Conservation (phyloP, 2,797 vertebrate species). For the Lagothrix lagotricha region DNA sequence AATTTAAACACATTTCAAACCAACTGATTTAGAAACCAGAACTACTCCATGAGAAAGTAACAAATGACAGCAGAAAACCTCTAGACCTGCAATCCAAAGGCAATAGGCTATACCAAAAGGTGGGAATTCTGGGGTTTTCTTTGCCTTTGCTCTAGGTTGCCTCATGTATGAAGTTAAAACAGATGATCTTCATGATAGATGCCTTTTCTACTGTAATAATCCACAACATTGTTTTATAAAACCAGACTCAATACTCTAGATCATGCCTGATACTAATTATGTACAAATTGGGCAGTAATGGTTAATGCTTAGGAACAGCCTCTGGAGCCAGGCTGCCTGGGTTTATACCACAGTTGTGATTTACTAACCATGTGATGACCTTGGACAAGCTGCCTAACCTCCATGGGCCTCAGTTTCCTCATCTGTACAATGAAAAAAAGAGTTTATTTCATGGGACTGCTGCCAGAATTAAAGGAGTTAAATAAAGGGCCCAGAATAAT, state of each 20-base stretch:
- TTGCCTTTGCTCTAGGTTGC: not conserved
- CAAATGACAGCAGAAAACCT: not conserved
- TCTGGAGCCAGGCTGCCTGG: not conserved
- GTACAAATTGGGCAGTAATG: not conserved
- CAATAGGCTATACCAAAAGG: not conserved
- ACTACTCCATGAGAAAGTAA: not conserved
- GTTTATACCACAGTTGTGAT: not conserved
- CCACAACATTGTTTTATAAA: not conserved
- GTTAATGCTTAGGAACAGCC: not conserved
- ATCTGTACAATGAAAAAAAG: not conserved
- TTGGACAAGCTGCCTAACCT: not conserved
- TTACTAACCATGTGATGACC: not conserved
- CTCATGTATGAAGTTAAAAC: not conserved
- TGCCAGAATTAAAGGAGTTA: not conserved
- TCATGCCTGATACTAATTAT: not conserved
- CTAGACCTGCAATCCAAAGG: not conserved
- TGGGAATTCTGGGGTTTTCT: not conserved
- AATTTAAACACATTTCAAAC: conserved; percentile 26
- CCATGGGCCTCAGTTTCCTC: not conserved
- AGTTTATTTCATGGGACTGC: not conserved
- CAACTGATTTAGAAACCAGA: not conserved
- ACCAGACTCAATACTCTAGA: not conserved
- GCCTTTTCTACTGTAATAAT: not conserved
- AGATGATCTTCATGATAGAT: not conserved
- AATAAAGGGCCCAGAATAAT: not conserved